A percentile compares a stretch with the other conserved stretches of the same genome.
phyloP scores from a whole-genome alignment of 1,140 invertebrate species.

The Akabosia matsudoensis region DNA sequence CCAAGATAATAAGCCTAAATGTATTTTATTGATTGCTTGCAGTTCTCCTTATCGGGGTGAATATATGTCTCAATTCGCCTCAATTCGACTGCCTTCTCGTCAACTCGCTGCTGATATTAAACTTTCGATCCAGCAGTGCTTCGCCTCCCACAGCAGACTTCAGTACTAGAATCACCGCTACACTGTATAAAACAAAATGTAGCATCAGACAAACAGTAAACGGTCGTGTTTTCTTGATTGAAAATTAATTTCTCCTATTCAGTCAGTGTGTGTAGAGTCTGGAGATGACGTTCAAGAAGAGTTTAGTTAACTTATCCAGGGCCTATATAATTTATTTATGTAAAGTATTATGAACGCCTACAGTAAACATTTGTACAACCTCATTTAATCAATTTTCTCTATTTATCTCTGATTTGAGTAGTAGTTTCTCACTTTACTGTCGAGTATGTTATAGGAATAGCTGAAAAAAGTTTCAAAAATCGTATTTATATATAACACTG shows the following conservation, averaged over 20 bases:
- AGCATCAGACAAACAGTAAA: too few species aligned
- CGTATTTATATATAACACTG: background rate
- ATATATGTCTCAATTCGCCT: too few species aligned
- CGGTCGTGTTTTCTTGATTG: too few species aligned
- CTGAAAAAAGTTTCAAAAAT: too few species aligned
- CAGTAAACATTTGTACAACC: background rate
- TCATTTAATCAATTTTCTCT: background rate
- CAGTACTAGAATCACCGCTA: background rate
- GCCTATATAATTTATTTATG: background rate
- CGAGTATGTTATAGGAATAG: too few species aligned
- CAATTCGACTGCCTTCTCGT: background rate
- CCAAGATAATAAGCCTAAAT: background rate
- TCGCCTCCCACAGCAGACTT: background rate
- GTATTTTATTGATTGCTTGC: background rate
- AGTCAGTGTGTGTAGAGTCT: too few species aligned
- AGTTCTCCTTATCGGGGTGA: slow-evolving; percentile 10
- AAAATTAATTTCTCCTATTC: too few species aligned
- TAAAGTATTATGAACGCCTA: background rate
- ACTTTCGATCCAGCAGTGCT: background rate
- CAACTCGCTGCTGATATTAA: background rate
- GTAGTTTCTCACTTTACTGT: too few species aligned
- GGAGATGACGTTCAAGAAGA: background rate
- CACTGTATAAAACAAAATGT: too few species aligned
- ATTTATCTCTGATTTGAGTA: too few species aligned
- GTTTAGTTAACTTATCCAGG: background rate